These are phyloP conservation scores for Tachina grossa DNA, from an alignment of 2,888 invertebrate genomes.

Conservation along the genomic window DNA sequence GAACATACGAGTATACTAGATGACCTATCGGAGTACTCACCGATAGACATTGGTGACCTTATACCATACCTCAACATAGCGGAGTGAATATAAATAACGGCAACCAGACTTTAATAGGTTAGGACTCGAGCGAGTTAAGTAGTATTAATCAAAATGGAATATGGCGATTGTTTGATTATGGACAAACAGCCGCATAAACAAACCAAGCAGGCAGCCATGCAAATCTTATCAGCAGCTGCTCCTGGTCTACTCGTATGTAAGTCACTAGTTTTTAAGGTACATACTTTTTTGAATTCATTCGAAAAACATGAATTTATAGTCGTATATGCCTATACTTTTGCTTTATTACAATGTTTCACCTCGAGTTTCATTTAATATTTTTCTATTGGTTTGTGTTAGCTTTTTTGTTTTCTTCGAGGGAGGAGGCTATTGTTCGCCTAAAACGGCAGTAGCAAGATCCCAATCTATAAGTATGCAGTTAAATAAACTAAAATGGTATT, in stretches of 20 bases:
- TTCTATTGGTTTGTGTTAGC: constrained; percentile 4
- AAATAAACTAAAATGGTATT: constrained; percentile 59
- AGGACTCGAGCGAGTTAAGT: too few relatives aligned
- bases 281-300: background rate
- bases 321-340: background rate
- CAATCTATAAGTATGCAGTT: constrained; percentile 63
- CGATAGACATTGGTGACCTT: too few relatives aligned
- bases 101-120: too few relatives aligned
- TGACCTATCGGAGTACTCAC: too few relatives aligned
- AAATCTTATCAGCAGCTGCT: too few relatives aligned
- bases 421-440: constrained; percentile 8
- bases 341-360: constrained; percentile 15
- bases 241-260: background rate
- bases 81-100: too few relatives aligned
- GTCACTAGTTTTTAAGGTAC: background rate
- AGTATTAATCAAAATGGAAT: too few relatives aligned
- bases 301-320: background rate
- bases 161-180: too few relatives aligned
- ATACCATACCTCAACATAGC: too few relatives aligned
- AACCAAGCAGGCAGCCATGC: too few relatives aligned
- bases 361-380: background rate
- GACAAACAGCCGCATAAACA: too few relatives aligned
- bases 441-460: constrained; percentile 56
- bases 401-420: background rate
- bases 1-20: too few relatives aligned